Base-by-base conservation (phyloP, 2,113 vertebrate genomes). In the Colistium nudipinnis region DNA sequence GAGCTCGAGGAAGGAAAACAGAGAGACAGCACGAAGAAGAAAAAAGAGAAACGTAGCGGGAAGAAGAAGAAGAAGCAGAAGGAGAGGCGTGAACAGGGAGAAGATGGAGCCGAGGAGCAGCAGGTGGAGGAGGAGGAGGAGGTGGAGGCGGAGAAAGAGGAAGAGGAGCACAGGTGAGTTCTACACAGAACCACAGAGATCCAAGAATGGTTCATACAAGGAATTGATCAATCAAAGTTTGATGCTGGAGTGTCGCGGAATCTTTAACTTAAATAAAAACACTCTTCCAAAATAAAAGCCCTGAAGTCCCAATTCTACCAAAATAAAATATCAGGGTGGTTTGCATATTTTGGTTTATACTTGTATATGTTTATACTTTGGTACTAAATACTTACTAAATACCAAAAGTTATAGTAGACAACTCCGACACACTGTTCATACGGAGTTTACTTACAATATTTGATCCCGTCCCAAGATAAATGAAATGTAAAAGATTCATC, bases 121-220 rank as follows among this genome's bases (percentile, higher is more conserved):
- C 24, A 66, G 57, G 31, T 54, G 51, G 25, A 17, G 35, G 71
- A 45, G 30, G 49, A 41, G 11, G 62, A 59, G 20, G 65, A 62
- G 25, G 67, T 57, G 6, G 57, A 54, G 52, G 38, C 62, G 45
- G 48, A 30, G 9, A 39, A 54, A 27, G 67, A 67, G 33, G 63
- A 66, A 5, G 62, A 56, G 51, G 48, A 71, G 47, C 61, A 66
- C 38, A 83, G 83, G 88, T 89, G 66, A 83, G 81, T 66, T 38
- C 59, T 6, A 22, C 10, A 59, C 31, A 35, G 30, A 48, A 17
- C 20, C 28, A n/a, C 25, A n/a, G 9, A 38, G 20, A 43, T n/a
- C n/a, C n/a, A n/a, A n/a, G n/a, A 25, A 2, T 33, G 30, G 17
- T 48, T 39, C 30, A 31, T 2, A 47, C 7, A 45, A 38, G 31